Conservation (phyloP, 1,140 invertebrate species). For the Pinna nobilis region DNA sequence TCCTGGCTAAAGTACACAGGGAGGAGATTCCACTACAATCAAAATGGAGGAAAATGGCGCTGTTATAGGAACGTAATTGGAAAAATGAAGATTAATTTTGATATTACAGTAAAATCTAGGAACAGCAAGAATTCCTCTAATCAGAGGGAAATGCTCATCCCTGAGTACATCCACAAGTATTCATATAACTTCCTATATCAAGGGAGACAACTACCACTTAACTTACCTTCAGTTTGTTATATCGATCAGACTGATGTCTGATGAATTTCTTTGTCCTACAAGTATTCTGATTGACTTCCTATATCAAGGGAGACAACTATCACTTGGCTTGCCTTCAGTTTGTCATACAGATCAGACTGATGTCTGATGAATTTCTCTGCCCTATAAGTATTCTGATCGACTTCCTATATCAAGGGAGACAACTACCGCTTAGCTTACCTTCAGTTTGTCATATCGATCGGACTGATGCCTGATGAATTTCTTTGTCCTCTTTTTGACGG, state of each 20-base stretch:
- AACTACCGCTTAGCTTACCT: constrained; percentile 78
- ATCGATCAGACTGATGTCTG: neutral
- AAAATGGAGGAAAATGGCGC: neutral
- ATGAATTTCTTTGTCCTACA: neutral
- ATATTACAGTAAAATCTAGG: neutral
- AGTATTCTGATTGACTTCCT: neutral
- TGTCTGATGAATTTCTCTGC: neutral
- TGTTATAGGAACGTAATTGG: neutral
- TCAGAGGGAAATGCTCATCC: too few relatives aligned
- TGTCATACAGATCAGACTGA: neutral
- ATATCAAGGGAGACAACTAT: neutral
- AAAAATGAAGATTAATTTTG: neutral
- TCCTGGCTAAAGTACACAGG: too few relatives aligned
- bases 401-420: neutral
- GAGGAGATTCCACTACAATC: too few relatives aligned
- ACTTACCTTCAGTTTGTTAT: neutral
- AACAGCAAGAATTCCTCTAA: too few relatives aligned
- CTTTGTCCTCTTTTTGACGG: constrained; percentile 97
- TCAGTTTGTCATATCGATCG: constrained; percentile 96
- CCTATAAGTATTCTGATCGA: constrained; percentile 73
- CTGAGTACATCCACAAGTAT: neutral
- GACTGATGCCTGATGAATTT: constrained; percentile 97
- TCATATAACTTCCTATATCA: neutral
- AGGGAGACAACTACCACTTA: neutral
- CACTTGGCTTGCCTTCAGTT: neutral